Percentiles rank a stretch among this genome's conserved stretches.
phyloP scores from a whole-genome alignment of 2,888 invertebrate species.

The Malthinus seriepunctatus region DNA sequence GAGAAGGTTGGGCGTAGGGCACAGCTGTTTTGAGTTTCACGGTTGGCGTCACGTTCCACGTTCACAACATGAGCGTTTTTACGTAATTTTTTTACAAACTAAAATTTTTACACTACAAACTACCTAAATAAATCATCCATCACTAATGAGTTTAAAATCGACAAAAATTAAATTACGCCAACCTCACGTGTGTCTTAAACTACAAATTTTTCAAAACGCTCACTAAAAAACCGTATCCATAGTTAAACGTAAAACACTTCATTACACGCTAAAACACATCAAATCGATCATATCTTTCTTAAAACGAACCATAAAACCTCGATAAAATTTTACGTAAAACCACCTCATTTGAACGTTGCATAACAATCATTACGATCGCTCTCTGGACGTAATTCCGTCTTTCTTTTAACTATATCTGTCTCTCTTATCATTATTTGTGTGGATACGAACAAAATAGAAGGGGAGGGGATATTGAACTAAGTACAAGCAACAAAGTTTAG shows the following conservation, averaged over 20 bases:
- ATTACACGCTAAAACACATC: not conserved
- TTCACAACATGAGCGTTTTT: conserved; percentile 20
- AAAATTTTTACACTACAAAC: too few relatives aligned
- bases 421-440: conserved; percentile 20
- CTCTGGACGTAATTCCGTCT: conserved; percentile 14
- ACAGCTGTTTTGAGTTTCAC: conserved; percentile 34
- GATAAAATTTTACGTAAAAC: not conserved
- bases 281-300: too few relatives aligned
- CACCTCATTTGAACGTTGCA: conserved; percentile 7
- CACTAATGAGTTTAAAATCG: too few relatives aligned
- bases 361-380: conserved; percentile 20
- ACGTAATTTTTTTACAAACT: not conserved
- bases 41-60: conserved; percentile 23
- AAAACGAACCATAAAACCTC: too few relatives aligned
- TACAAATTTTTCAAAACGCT: too few relatives aligned
- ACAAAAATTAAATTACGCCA: too few relatives aligned
- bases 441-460: not conserved
- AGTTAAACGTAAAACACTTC: too few relatives aligned
- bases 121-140: too few relatives aligned
- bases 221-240: too few relatives aligned
- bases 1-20: conserved; percentile 22
- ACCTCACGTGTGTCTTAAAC: too few relatives aligned
- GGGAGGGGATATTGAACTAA: conserved; percentile 15
- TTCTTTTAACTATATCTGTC: conserved; percentile 15
- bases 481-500: conserved; percentile 21